Percentiles rank a stretch among this genome's conserved stretches.
Conservation (phyloP, 2,113 vertebrate genomes). For the Cariama cristata region DNA sequence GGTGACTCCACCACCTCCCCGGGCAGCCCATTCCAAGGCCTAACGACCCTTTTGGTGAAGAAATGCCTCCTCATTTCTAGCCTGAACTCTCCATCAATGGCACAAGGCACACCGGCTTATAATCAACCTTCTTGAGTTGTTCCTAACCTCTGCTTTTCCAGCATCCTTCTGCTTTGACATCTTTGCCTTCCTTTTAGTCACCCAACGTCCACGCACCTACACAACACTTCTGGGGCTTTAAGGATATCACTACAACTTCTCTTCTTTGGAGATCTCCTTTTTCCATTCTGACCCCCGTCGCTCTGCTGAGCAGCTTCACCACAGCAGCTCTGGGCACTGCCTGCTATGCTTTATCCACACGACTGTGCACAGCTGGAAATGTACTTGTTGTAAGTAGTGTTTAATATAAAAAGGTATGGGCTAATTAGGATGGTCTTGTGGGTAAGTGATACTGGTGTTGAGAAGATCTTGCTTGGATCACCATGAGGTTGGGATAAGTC, state of each 20-base stretch:
- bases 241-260: fast-evolving
- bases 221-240: too few species aligned
- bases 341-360: neutral
- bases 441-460: neutral
- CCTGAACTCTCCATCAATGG: neutral
- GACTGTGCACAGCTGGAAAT: neutral
- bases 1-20: too few species aligned
- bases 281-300: fast-evolving
- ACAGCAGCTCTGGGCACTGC: neutral
- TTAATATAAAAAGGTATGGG: neutral
- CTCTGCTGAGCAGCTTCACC: neutral
- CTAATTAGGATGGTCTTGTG: neutral
- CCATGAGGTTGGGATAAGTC: fast-evolving
- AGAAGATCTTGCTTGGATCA: neutral
- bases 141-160: neutral
- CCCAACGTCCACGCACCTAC: neutral
- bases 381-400: neutral
- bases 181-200: neutral
- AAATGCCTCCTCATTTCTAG: too few species aligned
- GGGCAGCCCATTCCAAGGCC: too few species aligned
- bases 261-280: neutral
- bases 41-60: too few species aligned
- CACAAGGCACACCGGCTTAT: neutral
- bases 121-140: fast-evolving
- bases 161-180: neutral